Evolutionary conservation across 2,113 vertebrate species (phyloP).

Genomic region (Euleptes europaea): DNA sequence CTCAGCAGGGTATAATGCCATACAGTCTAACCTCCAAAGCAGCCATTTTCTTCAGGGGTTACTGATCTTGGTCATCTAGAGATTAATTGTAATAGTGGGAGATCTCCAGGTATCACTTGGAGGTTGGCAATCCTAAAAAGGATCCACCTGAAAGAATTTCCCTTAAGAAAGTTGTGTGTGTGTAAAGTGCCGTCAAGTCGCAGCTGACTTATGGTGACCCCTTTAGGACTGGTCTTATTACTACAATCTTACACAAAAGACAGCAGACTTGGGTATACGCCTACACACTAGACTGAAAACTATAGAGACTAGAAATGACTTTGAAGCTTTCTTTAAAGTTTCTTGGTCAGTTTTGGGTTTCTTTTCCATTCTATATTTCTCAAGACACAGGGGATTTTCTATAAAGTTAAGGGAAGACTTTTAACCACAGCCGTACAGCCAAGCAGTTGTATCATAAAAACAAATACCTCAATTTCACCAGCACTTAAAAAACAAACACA

Average conservation of each 20-base stretch:
- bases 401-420: background rate
- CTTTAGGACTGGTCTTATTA: too few relatives aligned
- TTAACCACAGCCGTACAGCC: background rate
- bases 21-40: too few relatives aligned
- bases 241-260: background rate
- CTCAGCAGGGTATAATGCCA: too few relatives aligned
- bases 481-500: background rate
- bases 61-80: too few relatives aligned
- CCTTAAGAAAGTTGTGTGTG: too few relatives aligned
- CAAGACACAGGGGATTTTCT: background rate
- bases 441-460: background rate
- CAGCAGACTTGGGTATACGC: background rate
- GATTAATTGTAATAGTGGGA: too few relatives aligned
- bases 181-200: too few relatives aligned
- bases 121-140: too few relatives aligned
- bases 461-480: conserved; percentile 4
- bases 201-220: too few relatives aligned
- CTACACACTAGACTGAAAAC: background rate
- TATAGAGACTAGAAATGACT: background rate
- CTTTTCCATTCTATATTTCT: background rate
- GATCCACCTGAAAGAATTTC: too few relatives aligned
- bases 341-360: background rate
- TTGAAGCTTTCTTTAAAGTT: conserved; percentile 3
- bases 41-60: too few relatives aligned
- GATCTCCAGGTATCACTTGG: too few relatives aligned